These are phyloP conservation scores for Augiades crinisus DNA, from an alignment of 2,888 invertebrate genomes.

Conservation along the genomic window DNA sequence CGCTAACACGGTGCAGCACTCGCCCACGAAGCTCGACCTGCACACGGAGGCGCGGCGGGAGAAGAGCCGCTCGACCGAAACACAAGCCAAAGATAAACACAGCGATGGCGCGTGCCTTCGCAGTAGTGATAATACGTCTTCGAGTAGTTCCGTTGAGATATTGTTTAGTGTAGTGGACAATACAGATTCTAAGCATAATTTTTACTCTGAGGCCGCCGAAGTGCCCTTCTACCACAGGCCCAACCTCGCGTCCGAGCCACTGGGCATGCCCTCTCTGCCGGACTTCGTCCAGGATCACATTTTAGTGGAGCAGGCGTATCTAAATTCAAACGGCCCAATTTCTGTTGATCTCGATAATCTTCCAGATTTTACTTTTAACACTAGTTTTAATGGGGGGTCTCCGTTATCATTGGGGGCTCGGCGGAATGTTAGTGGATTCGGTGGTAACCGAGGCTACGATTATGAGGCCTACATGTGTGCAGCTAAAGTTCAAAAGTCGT, in stretches of 20 bases:
- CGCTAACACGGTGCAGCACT: slow-evolving; percentile 73
- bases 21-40: slow-evolving; percentile 65
- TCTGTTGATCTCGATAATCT: slow-evolving; percentile 84
- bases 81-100: slow-evolving; percentile 64
- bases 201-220: slow-evolving; percentile 63
- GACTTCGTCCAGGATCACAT: slow-evolving; percentile 96
- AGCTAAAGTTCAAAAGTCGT: too few species aligned
- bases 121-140: slow-evolving; percentile 64
- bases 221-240: slow-evolving; percentile 68
- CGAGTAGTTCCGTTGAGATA: slow-evolving; percentile 71
- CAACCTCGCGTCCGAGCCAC: slow-evolving; percentile 66
- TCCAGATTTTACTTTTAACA: slow-evolving; percentile 85
- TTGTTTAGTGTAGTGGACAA: slow-evolving; percentile 75
- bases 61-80: slow-evolving; percentile 52
- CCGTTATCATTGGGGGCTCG: slow-evolving; percentile 62
- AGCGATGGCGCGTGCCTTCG: slow-evolving; percentile 53
- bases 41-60: slow-evolving; percentile 59
- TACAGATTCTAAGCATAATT: slow-evolving; percentile 74
- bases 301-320: slow-evolving; percentile 88
- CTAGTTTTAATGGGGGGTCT: slow-evolving; percentile 67
- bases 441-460: slow-evolving; percentile 58
- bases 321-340: slow-evolving; percentile 77
- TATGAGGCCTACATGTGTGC: slow-evolving; percentile 62
- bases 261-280: slow-evolving; percentile 85
- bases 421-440: slow-evolving; percentile 50